A percentile compares a stretch with the other conserved stretches of the same genome.
Evolutionary conservation across 1,140 invertebrate genomes (phyloP).

Genomic region (Leptopilina boulardi): DNA sequence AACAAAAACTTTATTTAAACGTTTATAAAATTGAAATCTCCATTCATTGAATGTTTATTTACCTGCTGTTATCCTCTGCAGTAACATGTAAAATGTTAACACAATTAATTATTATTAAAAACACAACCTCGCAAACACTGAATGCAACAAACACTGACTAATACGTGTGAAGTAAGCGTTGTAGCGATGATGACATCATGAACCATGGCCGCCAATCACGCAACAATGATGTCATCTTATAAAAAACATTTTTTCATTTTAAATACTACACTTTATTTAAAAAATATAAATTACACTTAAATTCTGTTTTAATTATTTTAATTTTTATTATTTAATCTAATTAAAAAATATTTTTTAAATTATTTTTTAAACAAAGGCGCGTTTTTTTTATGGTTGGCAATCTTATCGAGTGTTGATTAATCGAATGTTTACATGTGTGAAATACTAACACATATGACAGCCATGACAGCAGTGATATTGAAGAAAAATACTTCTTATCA

Average conservation of each 20-base stretch:
- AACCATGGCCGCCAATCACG: neutral
- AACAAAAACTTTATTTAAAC: neutral
- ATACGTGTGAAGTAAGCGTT: neutral
- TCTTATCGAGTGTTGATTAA: neutral
- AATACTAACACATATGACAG: slow-evolving; percentile 1
- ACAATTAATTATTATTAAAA: neutral
- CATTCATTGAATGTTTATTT: neutral
- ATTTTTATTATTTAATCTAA: too few relatives aligned
- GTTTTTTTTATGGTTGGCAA: neutral
- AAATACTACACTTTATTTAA: too few relatives aligned
- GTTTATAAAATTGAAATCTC: neutral
- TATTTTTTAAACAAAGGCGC: too few relatives aligned
- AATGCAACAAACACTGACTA: neutral
- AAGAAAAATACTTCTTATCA: slow-evolving; percentile 5
- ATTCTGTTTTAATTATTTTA: too few relatives aligned
- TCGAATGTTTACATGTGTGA: neutral
- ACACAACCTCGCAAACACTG: neutral
- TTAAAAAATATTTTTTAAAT: too few relatives aligned
- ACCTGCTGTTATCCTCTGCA: slow-evolving; percentile 5
- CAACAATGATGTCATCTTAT: neutral
- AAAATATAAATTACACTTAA: too few relatives aligned
- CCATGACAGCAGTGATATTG: neutral
- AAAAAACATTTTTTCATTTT: neutral
- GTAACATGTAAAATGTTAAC: slow-evolving; percentile 6
- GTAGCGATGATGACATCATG: neutral